Percentiles rank a stretch among this genome's conserved stretches.
phyloP scores from a whole-genome alignment of 2,888 invertebrate species.

The Phytoseiulus persimilis region DNA sequence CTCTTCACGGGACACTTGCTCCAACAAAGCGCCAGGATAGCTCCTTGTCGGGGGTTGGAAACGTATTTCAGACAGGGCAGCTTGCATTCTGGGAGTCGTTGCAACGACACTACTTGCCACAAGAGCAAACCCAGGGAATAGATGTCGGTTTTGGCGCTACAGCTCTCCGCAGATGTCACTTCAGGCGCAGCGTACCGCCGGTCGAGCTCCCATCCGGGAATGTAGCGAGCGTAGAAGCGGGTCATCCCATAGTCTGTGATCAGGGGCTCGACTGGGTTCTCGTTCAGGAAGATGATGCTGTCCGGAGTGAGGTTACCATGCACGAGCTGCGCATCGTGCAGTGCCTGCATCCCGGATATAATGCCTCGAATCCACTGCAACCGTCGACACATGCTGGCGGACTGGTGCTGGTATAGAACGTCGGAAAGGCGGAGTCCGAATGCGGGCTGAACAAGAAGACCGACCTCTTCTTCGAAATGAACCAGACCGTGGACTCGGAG shows the following conservation, averaged over 20 bases:
- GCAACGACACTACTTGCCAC: neutral
- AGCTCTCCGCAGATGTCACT: neutral
- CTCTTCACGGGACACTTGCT: conserved; percentile 6
- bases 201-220: conserved; percentile 13
- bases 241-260: conserved; percentile 10
- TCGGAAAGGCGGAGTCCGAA: neutral
- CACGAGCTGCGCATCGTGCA: conserved; percentile 16
- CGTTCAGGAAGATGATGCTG: neutral
- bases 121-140: neutral
- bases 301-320: conserved; percentile 13
- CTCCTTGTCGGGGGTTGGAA: neutral
- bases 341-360: neutral
- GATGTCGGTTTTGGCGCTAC: neutral
- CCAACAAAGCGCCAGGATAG: neutral
- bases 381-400: neutral
- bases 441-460: neutral
- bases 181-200: conserved; percentile 8
- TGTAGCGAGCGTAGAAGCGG: conserved; percentile 8
- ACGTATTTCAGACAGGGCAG: neutral
- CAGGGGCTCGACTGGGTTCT: neutral
- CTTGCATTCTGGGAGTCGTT: conserved; percentile 12
- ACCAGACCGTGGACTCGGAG: neutral
- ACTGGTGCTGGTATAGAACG: neutral
- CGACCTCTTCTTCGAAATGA: neutral
- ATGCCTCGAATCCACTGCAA: neutral